Base-by-base conservation (phyloP, 2,888 invertebrate species). In the Dilophus febrilis region DNA sequence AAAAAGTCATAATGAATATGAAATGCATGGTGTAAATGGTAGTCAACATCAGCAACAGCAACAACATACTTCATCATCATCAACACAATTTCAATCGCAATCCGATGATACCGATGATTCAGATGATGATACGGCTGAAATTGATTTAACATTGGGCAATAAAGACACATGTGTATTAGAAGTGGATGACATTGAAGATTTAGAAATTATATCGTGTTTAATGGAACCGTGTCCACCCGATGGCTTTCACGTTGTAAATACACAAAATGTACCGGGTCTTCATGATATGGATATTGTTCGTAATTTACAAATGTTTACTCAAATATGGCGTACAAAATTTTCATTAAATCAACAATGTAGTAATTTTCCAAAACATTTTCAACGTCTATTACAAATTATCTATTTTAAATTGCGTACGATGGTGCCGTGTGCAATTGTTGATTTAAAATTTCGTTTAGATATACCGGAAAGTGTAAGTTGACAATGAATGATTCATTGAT, bases 361-460 rank as follows among this genome's bases (percentile, higher is more conserved):
- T 47, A 64, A 69, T 47, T 69, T 72, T 44, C 66, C 70, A 10
- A 61, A 64, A 44, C 68, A 70, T 51, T 69, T 71, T 48, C 65
- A 67, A 45, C 55, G 63, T 48, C 65, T 77, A 38, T 55, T 78
- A 22, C 72, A 80, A 68, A 77, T 80, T 45, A 76, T 91, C 37
- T 84, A 79, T 54, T 92, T 91, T 64, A 94, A 92, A 64, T 66
- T 94, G 50, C 71, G 92, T 11, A 71, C 83, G 12, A 77, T 90
- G 75, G 76, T 79, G 44, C 92, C 92, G 0, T 87, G 86, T 58
- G 84, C 86, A 13, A 66, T 94, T 14, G 79, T 81, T 46, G 76
- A 84, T 56, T 65, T 91, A 26, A 70, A 75, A 50, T 87, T 91
- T 59, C 73, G 80, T 45, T 71, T 92, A 2, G 86, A 87, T 49